A percentile compares a stretch with the other conserved stretches of the same genome.
Evolutionary conservation across 2,888 invertebrate species (phyloP).

Genomic region (Coecobrya sp.): DNA sequence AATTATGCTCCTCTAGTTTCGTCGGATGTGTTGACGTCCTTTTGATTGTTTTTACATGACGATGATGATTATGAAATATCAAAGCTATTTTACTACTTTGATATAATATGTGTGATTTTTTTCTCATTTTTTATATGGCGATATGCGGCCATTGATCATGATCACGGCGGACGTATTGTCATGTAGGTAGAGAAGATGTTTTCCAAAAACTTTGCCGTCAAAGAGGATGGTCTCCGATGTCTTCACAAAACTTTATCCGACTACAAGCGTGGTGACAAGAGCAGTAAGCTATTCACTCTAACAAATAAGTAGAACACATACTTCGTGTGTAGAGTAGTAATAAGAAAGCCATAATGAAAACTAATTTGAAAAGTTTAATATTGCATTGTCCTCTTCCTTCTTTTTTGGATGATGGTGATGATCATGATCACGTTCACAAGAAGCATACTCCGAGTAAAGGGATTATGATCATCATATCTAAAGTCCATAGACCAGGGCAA

Average conservation of each 20-base stretch:
- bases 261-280: slow-evolving; percentile 86
- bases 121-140: neutral
- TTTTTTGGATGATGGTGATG: no score
- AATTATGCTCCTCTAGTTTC: neutral
- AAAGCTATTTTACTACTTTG: no score
- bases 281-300: slow-evolving; percentile 77
- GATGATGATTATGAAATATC: no score
- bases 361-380: slow-evolving; percentile 55
- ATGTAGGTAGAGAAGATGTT: slow-evolving; percentile 95
- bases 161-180: neutral
- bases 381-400: slow-evolving; percentile 11
- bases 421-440: neutral
- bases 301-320: neutral
- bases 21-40: neutral
- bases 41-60: no score
- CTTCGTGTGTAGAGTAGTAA: slow-evolving; percentile 2
- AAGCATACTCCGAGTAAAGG: neutral
- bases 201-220: slow-evolving; percentile 96
- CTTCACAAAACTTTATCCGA: slow-evolving; percentile 90
- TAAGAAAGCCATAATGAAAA: slow-evolving; percentile 40
- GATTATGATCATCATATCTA: slow-evolving; percentile 26
- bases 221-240: slow-evolving; percentile 94
- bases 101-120: no score
- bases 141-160: neutral
- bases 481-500: neutral